A percentile compares a stretch with the other conserved stretches of the same genome.
Conservation (phyloP, 2,797 vertebrate genomes). For the Sciaenops ocellatus region DNA sequence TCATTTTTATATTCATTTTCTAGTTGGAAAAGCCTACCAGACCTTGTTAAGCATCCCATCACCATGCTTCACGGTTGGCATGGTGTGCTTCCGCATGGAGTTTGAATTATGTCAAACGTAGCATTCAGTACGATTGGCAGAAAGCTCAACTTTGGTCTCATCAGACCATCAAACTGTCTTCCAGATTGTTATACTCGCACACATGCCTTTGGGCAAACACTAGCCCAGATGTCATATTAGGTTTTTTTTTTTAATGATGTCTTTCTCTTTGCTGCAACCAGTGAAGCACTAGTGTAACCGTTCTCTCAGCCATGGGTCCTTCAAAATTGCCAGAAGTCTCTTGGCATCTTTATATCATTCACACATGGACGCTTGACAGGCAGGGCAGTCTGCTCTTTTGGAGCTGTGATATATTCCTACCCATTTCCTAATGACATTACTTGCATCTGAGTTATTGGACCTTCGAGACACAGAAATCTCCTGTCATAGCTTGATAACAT, state of each 20-base stretch:
- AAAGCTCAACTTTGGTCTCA: background rate
- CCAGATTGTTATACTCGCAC: background rate
- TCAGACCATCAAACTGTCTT: constrained; percentile 19
- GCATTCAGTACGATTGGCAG: background rate
- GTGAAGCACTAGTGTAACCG: background rate
- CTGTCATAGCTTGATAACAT: background rate
- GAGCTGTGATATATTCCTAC: no score
- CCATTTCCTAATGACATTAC: no score
- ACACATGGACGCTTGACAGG: constrained; percentile 2
- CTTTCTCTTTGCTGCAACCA: background rate
- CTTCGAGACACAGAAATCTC: background rate
- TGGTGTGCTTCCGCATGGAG: background rate
- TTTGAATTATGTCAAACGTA: background rate
- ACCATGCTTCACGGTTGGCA: background rate
- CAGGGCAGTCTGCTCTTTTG: background rate
- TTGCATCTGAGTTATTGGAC: background rate
- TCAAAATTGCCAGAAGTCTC: background rate
- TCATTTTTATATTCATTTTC: background rate
- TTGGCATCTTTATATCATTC: background rate
- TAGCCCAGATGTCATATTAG: background rate
- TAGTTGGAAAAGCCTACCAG: background rate
- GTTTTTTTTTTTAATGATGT: constrained; percentile 5
- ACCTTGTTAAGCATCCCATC: background rate
- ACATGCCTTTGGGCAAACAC: constrained; percentile 10
- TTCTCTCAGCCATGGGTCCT: background rate